Percentiles rank a stretch among this genome's conserved stretches.
phyloP scores from a whole-genome alignment of 2,113 vertebrate species.

The Nycticorax nycticorax region DNA sequence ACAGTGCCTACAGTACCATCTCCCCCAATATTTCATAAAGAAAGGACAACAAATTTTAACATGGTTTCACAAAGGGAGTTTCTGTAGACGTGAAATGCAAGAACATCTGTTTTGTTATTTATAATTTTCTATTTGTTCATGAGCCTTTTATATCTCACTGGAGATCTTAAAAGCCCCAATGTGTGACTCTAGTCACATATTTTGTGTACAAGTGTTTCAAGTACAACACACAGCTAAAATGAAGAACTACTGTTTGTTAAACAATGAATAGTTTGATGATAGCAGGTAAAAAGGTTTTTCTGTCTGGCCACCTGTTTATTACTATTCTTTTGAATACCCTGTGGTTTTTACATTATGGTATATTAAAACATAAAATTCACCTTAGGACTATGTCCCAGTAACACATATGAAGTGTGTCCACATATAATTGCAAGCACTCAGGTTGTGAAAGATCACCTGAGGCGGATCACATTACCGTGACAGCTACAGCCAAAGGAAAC shows the following conservation, averaged over 20 bases:
- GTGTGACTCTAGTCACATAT: background rate
- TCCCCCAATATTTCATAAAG: background rate
- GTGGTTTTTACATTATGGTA: background rate
- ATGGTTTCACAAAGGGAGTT: background rate
- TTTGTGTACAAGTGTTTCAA: background rate
- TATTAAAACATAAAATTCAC: background rate
- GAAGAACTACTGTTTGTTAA: background rate
- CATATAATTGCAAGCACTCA: background rate
- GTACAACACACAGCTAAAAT: background rate
- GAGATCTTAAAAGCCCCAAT: background rate
- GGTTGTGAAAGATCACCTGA: background rate
- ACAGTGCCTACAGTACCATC: background rate
- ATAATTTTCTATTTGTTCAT: background rate
- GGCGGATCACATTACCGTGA: background rate
- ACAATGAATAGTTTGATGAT: background rate
- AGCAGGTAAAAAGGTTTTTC: background rate
- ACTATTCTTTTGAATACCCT: background rate
- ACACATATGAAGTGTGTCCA: background rate
- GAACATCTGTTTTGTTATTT: background rate
- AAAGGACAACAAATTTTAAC: background rate
- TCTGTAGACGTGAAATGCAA: background rate
- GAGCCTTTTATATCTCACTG: background rate
- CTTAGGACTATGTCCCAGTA: background rate
- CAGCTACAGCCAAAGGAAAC: background rate
- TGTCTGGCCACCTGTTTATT: background rate